These are phyloP conservation scores for Pogonus chalceus DNA, from an alignment of 1,140 invertebrate species.

Conservation along the genomic window DNA sequence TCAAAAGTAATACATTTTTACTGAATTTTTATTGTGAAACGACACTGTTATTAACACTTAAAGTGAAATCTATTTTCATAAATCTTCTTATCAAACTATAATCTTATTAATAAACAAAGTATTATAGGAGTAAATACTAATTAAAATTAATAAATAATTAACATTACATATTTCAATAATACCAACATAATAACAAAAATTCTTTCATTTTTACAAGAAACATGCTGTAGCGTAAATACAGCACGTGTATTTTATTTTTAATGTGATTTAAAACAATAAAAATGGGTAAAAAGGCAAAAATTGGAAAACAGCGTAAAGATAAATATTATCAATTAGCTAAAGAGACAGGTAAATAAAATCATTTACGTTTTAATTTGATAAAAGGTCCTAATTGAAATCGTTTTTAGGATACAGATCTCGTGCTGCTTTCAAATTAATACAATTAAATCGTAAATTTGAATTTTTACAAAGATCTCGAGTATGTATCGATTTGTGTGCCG, in stretches of 20 bases:
- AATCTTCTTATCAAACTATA: too few species aligned
- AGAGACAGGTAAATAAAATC: conserved; percentile 61
- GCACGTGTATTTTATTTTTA: background rate
- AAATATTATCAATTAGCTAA: conserved; percentile 98
- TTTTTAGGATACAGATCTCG: conserved; percentile 85
- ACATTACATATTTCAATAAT: too few species aligned
- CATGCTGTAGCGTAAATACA: too few species aligned
- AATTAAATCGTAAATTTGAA: conserved; percentile 94
- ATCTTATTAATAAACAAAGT: too few species aligned
- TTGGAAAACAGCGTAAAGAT: conserved; percentile 96
- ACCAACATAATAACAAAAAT: too few species aligned
- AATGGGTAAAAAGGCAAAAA: conserved; percentile 96
- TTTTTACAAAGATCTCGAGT: conserved; percentile 94
- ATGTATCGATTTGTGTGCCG: conserved; percentile 96
- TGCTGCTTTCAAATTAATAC: conserved; percentile 97
- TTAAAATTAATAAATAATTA: too few species aligned
- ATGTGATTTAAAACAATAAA: conserved; percentile 26
- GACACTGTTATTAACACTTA: too few species aligned
- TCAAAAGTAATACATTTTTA: too few species aligned
- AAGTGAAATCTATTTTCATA: too few species aligned
- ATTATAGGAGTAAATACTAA: too few species aligned
- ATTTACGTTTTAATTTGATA: conserved; percentile 9
- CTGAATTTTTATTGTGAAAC: too few species aligned
- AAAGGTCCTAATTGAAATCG: background rate
- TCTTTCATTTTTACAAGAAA: too few species aligned